These are phyloP conservation scores for Dasypus novemcinctus DNA, from an alignment of 2,113 vertebrate genomes.

Conservation along the genomic window DNA sequence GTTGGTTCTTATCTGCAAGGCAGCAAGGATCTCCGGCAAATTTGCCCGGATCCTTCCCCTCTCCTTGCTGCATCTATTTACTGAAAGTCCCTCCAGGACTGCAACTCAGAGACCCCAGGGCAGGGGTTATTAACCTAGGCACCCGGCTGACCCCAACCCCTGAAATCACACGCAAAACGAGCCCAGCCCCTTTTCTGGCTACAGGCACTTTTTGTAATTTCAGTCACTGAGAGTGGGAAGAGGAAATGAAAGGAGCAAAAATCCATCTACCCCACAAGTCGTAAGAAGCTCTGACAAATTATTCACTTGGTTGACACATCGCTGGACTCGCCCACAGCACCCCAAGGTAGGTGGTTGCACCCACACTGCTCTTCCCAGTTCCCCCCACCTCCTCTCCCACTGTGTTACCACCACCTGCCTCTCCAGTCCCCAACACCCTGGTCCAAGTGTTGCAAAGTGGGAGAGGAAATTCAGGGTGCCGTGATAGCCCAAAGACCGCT, in stretches of 20 bases:
- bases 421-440: not conserved
- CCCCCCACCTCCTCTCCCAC: not conserved
- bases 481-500: not conserved
- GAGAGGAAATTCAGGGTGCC: not conserved
- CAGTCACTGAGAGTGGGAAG: not conserved
- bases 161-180: not conserved
- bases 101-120: not conserved
- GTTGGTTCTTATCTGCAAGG: not conserved
- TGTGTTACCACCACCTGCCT: not conserved
- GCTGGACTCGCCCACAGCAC: not conserved
- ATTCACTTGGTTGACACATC: not conserved
- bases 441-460: not conserved
- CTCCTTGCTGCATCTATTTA: not conserved
- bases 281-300: not conserved
- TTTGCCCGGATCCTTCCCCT: not conserved
- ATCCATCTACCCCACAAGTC: not conserved
- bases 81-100: not conserved
- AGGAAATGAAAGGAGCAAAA: slow-evolving; percentile 44
- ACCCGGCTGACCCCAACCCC: not conserved
- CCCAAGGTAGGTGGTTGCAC: not conserved
- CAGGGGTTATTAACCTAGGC: not conserved
- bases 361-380: not conserved
- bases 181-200: not conserved
- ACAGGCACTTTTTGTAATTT: not conserved
- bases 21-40: not conserved